Evolutionary conservation across 2,797 vertebrate genomes (phyloP).

Genomic region (Eidolon dupreanum): DNA sequence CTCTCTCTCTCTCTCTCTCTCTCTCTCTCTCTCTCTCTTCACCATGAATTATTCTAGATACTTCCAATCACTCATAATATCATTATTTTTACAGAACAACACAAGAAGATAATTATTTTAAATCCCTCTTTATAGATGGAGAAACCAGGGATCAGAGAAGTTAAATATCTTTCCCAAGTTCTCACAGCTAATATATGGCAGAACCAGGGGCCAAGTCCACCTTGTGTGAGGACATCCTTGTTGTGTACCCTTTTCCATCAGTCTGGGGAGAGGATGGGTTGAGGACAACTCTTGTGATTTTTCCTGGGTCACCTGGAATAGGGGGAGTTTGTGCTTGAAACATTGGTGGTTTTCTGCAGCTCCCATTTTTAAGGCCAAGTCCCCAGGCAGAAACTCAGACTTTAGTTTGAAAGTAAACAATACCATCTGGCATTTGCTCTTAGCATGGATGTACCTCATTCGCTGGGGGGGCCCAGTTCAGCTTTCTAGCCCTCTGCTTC

Average conservation of each 20-base stretch:
- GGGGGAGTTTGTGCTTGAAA: background rate
- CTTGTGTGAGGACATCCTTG: background rate
- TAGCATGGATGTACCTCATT: fast-evolving
- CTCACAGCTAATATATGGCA: background rate
- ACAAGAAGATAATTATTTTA: background rate
- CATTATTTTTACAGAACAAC: background rate
- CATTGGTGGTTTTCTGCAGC: background rate
- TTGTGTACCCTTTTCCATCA: background rate
- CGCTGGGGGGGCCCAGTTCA: background rate
- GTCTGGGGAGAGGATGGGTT: background rate
- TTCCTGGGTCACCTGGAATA: background rate
- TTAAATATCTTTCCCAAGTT: background rate
- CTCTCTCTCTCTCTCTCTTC: no score
- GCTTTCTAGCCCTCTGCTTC: background rate
- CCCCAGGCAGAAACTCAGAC: background rate
- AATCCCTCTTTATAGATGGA: background rate
- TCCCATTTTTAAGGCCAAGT: background rate
- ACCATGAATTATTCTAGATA: background rate
- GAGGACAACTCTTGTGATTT: background rate
- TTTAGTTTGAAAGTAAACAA: background rate
- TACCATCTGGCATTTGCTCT: background rate
- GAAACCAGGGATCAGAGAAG: background rate
- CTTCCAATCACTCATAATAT: background rate
- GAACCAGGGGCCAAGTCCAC: background rate
- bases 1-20: no score